Percentiles rank a stretch among this genome's conserved stretches.
Evolutionary conservation across 2,888 invertebrate species (phyloP).

Genomic region (Cyrtodaria siliqua): DNA sequence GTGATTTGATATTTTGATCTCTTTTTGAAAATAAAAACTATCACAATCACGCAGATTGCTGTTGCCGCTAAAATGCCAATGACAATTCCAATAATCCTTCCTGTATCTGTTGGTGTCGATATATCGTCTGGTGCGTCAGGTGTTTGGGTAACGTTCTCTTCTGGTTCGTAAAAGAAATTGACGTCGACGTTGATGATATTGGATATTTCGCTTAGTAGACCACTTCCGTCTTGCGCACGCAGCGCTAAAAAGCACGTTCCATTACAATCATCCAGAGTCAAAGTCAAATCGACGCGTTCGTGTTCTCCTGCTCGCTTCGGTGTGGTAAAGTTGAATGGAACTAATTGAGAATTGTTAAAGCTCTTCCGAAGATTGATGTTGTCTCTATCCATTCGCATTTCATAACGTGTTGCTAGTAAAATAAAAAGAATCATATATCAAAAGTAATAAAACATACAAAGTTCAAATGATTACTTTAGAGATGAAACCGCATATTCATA

Average conservation of each 20-base stretch:
- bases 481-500: too few relatives aligned
- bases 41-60: neutral
- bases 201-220: neutral
- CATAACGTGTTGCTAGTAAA: too few relatives aligned
- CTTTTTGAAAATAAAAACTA: neutral
- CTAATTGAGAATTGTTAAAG: too few relatives aligned
- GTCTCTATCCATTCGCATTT: too few relatives aligned
- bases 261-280: conserved; percentile 2
- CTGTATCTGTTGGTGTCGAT: neutral
- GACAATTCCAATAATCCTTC: neutral
- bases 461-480: too few relatives aligned
- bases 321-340: too few relatives aligned
- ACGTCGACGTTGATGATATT: too few relatives aligned
- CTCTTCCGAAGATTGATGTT: too few relatives aligned
- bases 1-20: too few relatives aligned
- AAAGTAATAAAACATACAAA: too few relatives aligned
- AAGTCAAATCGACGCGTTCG: neutral
- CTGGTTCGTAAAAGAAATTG: neutral
- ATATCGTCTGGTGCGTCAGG: neutral
- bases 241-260: conserved; percentile 19
- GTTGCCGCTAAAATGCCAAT: neutral
- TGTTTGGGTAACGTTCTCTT: neutral
- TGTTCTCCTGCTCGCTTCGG: neutral
- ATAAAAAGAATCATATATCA: too few relatives aligned
- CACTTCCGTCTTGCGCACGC: neutral